Evolutionary conservation across 2,113 vertebrate genomes (phyloP), one percentile per base, ranked within the genome.

Genomic region (Panthera leo): DNA sequence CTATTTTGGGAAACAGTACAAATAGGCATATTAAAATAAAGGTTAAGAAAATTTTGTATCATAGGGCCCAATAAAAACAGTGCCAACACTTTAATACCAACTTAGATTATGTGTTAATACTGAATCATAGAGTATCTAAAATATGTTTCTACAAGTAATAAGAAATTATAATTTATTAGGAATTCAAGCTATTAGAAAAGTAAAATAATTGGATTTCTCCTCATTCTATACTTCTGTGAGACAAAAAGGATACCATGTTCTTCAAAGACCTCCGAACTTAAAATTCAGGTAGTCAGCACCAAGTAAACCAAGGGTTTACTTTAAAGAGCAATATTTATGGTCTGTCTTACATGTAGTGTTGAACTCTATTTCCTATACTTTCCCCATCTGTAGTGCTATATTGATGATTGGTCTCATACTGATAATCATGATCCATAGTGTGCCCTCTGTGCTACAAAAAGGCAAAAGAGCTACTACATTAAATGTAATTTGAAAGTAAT

Each of bases 121-220:
- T 42, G 45, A 92, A 83, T 93, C 34, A 83, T 67, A 76, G 19
- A 73, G 48, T 36, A 71, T 86, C 58, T 97, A 27, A 86, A 93
- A 85, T 93, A 31, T 34, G 29, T 89, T 95, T 89, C 55, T 92
- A 82, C 19, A 91, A 75, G 21, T 63, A 80, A 48, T 53, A 90
- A 80, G 58, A 92, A 85, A 90, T 83, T 86, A 83, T 70, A 91
- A 84, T 88, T 79, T 88, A 48, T 68, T 39, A 83, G n/a, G 29
- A 94, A 89, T 78, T 84, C 61, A 92, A 86, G 79, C 29, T 93
- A 89, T 73, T 82, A 85, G 21, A 86, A 92, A 86, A 61, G 58
- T 94, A 86, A 89, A 97, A 71, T 45, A 95, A 88, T 87, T 89
- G 34, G 14, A 67, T 48, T 79, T 85, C n/a, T 45, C 14, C 48